Base-by-base conservation (phyloP, 1,140 invertebrate genomes). In the Hestina assimilis region DNA sequence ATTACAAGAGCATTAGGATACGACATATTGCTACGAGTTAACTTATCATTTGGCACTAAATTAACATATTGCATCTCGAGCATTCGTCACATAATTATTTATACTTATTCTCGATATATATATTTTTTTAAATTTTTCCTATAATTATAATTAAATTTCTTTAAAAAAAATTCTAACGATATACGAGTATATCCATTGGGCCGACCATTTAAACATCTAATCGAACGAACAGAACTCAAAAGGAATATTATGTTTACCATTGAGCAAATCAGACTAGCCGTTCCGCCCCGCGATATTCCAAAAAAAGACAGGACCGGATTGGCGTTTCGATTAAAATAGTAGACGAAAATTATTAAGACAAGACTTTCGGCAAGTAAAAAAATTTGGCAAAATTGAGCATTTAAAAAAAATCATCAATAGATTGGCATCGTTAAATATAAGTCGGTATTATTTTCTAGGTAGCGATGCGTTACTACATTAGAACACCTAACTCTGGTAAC, bases 311-410 rank as follows among this genome's bases (percentile, higher is more conserved):
- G 24, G 45, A 26, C n/a, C 43, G 56, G 71, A 72, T 71, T 69
- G 70, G 68, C 68, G 17, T 12, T 46, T 6, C 15, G 41, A 35
- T 45, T 65, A 66, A n/a, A 71, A 58, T 41, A 66, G 41, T 46
- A 69, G 21, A 76, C 64, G 61, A 80, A 79, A 79, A 62, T 61
- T 72, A 74, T 75, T n/a, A n/a, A 75, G 79, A 85, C 76, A 85
- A 85, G 78, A 85, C 72, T 57, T 79, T 79, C 81, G 85, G 85
- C 85, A 88, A 86, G 83, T 85, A 78, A 79, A n/a, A n/a, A n/a
- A 84, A 86, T 88, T 88, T 88, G 85, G 85, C 85, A 88, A 86
- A 83, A 85, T 88, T 88, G 85, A 88, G 85, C 85, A 88, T 88
- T 79, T 73, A 63, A 83, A 81, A 75, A 70, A n/a, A n/a, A n/a